Evolutionary conservation across 2,113 vertebrate species (phyloP), one percentile per base, ranked within the genome.

Genomic region (Zosterops borbonicus): DNA sequence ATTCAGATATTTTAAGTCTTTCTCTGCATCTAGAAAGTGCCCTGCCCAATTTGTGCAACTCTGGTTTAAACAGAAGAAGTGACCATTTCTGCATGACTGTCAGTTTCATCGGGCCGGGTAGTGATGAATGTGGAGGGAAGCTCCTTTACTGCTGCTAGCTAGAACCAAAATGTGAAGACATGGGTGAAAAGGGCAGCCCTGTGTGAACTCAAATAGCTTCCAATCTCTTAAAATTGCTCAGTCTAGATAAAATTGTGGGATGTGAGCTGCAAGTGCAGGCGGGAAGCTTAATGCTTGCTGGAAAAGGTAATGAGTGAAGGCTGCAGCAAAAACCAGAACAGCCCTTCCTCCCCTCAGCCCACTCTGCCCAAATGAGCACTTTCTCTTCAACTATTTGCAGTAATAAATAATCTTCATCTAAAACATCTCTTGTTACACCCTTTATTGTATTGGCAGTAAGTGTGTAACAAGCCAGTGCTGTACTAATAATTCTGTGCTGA

Each of bases 401-500:
- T 87, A 91, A 90, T 85, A 92, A 96, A 82, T 65, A 89, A 88
- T 65, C 35, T 89, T 80, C 47, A 89, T 79, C 63, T 91, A 69
- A 95, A 95, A 50, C n/a, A 50, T 68, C 27, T 86, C 84, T 89
- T 39, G 5, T 87, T 89, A 75, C 63, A 75, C 65, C 44, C 35
- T 81, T 81, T 85, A 35, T 80, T 79, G 33, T 96, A 52, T 58
- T 93, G 58, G 55, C 86, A 74, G 37, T 39, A 79, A 82, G 58
- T 17, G 12, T 2, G 0, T 91, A 80, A 46, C 58, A 91, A 78
- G 60, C 44, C 15, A 29, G 31, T 87, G 69, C 28, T 71, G 47
- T 64, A 37, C 31, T 39, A 56, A 39, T 65, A 69, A 53, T 47
- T 94, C 70, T 74, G 82, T 83, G 58, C 46, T 39, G 87, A 70